Conservation (phyloP, 1,140 invertebrate species). For the Globodera ellingtonae region DNA sequence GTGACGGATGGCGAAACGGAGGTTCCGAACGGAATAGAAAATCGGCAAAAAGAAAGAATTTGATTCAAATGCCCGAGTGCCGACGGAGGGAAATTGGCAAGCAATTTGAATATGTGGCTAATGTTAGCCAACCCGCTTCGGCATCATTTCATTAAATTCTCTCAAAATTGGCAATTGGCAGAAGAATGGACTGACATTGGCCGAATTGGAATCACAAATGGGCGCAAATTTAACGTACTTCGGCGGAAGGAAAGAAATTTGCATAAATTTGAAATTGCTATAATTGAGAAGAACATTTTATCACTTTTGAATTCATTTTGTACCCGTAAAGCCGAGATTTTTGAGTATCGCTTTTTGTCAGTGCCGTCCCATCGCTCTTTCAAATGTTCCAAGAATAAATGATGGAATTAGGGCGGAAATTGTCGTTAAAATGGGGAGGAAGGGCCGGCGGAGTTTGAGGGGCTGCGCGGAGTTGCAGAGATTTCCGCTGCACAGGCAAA, state of each 20-base stretch:
- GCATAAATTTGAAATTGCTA: no score
- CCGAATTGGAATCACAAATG: neutral
- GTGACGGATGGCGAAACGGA: neutral
- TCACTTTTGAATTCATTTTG: neutral
- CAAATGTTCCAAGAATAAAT: neutral
- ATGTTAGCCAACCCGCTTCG: no score
- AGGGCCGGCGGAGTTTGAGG: no score
- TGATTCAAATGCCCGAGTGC: neutral
- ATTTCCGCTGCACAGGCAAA: slow-evolving; percentile 29
- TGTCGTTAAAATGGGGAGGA: neutral
- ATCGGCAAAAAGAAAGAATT: neutral
- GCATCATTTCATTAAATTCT: no score
- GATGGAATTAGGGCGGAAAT: neutral
- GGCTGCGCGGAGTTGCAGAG: slow-evolving; percentile 21
- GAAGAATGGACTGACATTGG: neutral
- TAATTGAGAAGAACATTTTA: neutral
- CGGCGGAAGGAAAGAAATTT: no score
- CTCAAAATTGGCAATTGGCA: neutral
- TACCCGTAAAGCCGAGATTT: neutral
- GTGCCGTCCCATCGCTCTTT: neutral
- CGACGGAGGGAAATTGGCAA: neutral
- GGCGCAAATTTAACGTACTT: no score
- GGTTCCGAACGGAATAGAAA: neutral
- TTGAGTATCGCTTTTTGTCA: neutral
- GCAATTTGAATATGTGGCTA: no score